Percentiles rank a stretch among this genome's conserved stretches.
Evolutionary conservation across 1,140 invertebrate species (phyloP).

Genomic region (Drosophila nannoptera): DNA sequence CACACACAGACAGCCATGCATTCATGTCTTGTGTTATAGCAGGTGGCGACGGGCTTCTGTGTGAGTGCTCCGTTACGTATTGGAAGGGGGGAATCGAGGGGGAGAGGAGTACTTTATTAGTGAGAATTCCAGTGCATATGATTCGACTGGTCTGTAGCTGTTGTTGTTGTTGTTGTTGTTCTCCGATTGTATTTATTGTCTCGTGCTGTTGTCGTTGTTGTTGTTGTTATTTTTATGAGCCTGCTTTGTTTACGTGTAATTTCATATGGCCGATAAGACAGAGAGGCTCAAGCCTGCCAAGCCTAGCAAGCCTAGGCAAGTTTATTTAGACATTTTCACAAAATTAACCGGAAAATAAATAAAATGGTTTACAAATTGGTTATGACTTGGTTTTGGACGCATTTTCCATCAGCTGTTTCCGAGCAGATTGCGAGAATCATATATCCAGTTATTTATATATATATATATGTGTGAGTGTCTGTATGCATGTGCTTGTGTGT

Average conservation of each 20-base stretch:
- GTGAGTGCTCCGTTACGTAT: background rate
- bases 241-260: conserved; percentile 55
- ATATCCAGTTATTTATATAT: background rate
- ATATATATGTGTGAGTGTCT: background rate
- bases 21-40: conserved; percentile 13
- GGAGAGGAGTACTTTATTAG: conserved; percentile 18
- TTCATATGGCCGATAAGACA: conserved; percentile 40
- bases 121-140: conserved; percentile 49
- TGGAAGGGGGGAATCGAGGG: background rate
- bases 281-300: conserved; percentile 32
- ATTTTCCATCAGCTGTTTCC: conserved; percentile 8
- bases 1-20: background rate
- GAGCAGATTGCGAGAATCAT: conserved; percentile 5
- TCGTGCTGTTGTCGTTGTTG: conserved; percentile 2
- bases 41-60: conserved; percentile 13
- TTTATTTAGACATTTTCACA: conserved; percentile 48
- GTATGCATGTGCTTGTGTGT: too few relatives aligned
- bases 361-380: conserved; percentile 50
- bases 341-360: conserved; percentile 55
- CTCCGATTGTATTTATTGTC: conserved; percentile 15
- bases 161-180: conserved; percentile 2
- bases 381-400: conserved; percentile 6
- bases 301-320: too few relatives aligned
- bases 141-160: conserved; percentile 16
- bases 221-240: conserved; percentile 12